Percentiles rank a stretch among this genome's conserved stretches.
Conservation (phyloP, 2,888 invertebrate species). For the Diogma glabrata region DNA sequence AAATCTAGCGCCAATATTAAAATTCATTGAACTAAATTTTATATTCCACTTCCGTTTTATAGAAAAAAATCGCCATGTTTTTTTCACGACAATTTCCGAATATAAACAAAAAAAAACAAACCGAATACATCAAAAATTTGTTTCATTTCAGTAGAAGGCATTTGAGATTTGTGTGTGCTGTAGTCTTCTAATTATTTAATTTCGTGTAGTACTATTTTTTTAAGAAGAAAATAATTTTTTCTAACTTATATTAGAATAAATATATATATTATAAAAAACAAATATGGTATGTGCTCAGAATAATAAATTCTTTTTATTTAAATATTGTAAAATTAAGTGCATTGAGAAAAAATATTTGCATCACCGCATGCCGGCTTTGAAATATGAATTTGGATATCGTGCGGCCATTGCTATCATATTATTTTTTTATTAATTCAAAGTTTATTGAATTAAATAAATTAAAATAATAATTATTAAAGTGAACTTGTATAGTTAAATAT, state of each 20-base stretch:
- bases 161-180: constrained; percentile 7
- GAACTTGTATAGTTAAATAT: too few relatives aligned
- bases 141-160: background rate
- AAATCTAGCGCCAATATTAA: too few relatives aligned
- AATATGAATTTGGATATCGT: background rate
- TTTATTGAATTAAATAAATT: too few relatives aligned
- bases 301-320: background rate
- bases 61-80: too few relatives aligned
- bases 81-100: background rate
- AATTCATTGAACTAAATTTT: too few relatives aligned
- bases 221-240: constrained; percentile 5
- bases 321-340: background rate
- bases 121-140: background rate
- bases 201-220: background rate
- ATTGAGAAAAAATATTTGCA: constrained; percentile 2
- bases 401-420: constrained; percentile 9
- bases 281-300: constrained; percentile 9
- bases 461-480: background rate
- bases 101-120: background rate
- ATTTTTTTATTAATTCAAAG: too few relatives aligned
- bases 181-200: constrained; percentile 3
- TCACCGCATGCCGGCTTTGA: constrained; percentile 9
- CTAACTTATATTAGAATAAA: constrained; percentile 3
- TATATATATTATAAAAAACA: background rate
- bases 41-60: background rate